phyloP scores from a whole-genome alignment of 92 coral and sea anemone genomes.

The Bergia puertoricense region DNA sequence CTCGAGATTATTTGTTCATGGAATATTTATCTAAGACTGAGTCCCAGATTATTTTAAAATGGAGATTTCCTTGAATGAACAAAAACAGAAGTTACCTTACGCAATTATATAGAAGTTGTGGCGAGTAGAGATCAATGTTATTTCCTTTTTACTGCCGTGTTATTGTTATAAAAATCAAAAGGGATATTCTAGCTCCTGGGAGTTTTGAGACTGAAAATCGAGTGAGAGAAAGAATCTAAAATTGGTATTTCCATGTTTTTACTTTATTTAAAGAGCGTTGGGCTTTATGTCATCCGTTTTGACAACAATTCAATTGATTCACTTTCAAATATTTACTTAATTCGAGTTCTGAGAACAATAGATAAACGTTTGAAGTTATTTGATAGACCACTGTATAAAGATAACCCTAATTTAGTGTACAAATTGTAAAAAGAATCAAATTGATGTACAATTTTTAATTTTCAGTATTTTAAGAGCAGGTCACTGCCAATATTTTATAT shows the following conservation, averaged over 20 bases:
- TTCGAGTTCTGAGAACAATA: slow-evolving; percentile 37
- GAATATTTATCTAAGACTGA: slow-evolving; percentile 36
- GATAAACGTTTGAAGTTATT: not conserved
- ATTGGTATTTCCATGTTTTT: slow-evolving; percentile 1
- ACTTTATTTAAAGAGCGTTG: slow-evolving; percentile 15
- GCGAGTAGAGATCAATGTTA: not conserved
- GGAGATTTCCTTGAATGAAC: slow-evolving; percentile 11
- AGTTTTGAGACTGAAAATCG: not conserved
- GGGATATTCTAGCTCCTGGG: not conserved
- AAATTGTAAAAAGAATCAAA: slow-evolving; percentile 26
- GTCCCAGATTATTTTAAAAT: not conserved
- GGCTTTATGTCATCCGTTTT: not conserved
- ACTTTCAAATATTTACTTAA: slow-evolving; percentile 31
- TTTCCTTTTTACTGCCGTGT: not conserved
- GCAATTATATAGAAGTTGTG: not conserved
- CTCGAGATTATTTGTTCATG: slow-evolving; percentile 12
- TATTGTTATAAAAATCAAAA: not conserved
- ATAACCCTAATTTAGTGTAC: slow-evolving; percentile 24
- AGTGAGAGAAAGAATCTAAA: not conserved
- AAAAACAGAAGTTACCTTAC: not conserved
- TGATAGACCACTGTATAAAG: slow-evolving; percentile 1
- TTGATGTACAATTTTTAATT: not conserved
- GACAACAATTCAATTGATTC: slow-evolving; percentile 38
- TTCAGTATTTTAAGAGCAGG: not conserved
- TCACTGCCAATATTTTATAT: not conserved